Evolutionary conservation across 2,888 invertebrate species (phyloP), one percentile per base, ranked within the genome.

Genomic region (Cephus rjabovi): DNA sequence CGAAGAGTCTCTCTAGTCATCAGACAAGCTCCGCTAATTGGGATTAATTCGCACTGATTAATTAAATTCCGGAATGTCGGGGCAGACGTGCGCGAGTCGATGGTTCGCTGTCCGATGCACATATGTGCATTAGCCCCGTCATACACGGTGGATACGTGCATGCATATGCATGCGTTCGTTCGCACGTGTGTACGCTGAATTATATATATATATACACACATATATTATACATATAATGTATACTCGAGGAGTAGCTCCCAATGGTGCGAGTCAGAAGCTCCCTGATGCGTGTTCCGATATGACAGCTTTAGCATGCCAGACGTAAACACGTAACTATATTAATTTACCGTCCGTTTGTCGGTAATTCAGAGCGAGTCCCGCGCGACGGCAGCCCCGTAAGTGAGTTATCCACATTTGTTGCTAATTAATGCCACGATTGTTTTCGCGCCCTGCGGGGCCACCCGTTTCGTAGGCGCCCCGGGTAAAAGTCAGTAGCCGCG

Each of bases 21-120:
- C 85, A 82, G 83, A 84, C 88, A 87, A 86, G 87, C 81, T 84
- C 83, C 84, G 80, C 87, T 89, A 89, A 89, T 89, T 89, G 88
- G 89, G 87, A 89, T 88, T 89, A 89, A 89, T 89, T 88, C 84
- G 85, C 83, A 82, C 85, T 89, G 87, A 89, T 89, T 89, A 89
- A 89, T 89, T 88, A 86, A 89, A 89, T 89, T 88, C 84, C 83
- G 83, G 83, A 83, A 86, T 83, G 81, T 83, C 78, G 80, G 81
- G 81, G 77, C 82, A 77, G 83, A 82, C 81, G 79, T 80, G 80
- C 76, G 74, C 76, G 69, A 75, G 74, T 76, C 76, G n/a, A 74
- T 35, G 35, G 74, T 34, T 30, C 3, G n/a, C 35, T 35, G n/a
- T 35, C 74, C 74, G 34, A 77, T 69, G 33, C 31, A 34, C 35